Conservation (phyloP, 2,888 invertebrate species). For the Lepidonotus clava region DNA sequence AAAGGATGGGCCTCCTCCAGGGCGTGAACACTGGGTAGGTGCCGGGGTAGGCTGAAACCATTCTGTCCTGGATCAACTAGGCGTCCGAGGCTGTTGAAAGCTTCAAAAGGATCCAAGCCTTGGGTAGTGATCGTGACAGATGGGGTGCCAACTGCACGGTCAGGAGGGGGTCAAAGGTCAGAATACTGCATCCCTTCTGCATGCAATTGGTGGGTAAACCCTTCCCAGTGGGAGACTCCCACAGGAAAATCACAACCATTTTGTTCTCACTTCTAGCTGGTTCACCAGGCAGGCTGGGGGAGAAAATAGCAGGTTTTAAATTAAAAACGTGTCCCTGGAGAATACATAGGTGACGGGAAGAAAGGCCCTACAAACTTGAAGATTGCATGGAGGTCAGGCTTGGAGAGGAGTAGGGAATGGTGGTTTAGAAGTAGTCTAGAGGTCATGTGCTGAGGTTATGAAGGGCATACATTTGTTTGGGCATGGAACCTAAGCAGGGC, state of each 20-base stretch:
- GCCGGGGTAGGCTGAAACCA: neutral
- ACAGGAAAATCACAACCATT: too few species aligned
- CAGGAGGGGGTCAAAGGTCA: slow-evolving; percentile 11
- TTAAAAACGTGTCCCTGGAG: too few species aligned
- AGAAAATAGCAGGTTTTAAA: too few species aligned
- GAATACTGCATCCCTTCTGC: neutral
- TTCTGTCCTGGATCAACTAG: slow-evolving; percentile 32
- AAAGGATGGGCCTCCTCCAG: neutral
- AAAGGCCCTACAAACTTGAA: neutral
- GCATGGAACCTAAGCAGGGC: neutral
- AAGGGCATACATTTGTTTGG: neutral
- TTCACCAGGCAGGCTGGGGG: too few species aligned
- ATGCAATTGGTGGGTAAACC: neutral
- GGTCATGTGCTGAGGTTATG: neutral
- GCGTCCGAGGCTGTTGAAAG: slow-evolving; percentile 2
- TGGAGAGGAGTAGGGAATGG: neutral
- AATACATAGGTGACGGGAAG: too few species aligned
- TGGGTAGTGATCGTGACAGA: neutral
- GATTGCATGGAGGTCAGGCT: neutral
- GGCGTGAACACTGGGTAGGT: too few species aligned
- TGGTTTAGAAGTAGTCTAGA: neutral
- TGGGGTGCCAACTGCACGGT: neutral
- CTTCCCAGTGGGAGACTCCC: too few species aligned
- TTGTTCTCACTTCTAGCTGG: too few species aligned
- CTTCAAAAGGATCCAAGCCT: slow-evolving; percentile 14